Evolutionary conservation across 2,888 invertebrate genomes (phyloP).

Genomic region (Rotaria sp.): DNA sequence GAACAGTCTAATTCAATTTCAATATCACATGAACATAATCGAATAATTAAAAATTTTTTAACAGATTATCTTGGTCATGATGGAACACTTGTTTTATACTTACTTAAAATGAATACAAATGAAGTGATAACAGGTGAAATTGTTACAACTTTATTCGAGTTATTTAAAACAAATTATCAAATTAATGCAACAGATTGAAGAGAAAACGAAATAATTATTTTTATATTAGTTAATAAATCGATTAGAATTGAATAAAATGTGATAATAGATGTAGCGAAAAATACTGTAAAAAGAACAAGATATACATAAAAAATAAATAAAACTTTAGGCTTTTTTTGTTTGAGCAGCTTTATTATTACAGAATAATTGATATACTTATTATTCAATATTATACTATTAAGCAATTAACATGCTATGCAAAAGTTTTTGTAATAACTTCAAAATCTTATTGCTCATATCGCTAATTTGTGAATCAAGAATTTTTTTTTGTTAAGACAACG

Average conservation of each 20-base stretch:
- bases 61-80: constrained; percentile 37
- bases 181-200: not conserved
- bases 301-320: too few relatives aligned
- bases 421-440: too few relatives aligned
- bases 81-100: constrained; percentile 32
- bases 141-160: constrained; percentile 35
- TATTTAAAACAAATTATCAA: constrained; percentile 17
- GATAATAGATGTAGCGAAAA: not conserved
- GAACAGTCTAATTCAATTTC: not conserved
- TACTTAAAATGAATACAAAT: constrained; percentile 38
- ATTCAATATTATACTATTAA: too few relatives aligned
- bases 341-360: too few relatives aligned
- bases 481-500: too few relatives aligned
- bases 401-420: too few relatives aligned
- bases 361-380: too few relatives aligned
- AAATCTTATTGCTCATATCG: too few relatives aligned
- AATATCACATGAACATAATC: not conserved
- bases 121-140: constrained; percentile 39
- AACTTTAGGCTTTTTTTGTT: too few relatives aligned
- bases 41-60: constrained; percentile 29
- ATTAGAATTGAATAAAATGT: not conserved
- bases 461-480: too few relatives aligned
- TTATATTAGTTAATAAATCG: not conserved
- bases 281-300: too few relatives aligned
- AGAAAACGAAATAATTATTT: not conserved